Base-by-base conservation (phyloP, 1,140 invertebrate species). In the Brachionus calyciflorus region DNA sequence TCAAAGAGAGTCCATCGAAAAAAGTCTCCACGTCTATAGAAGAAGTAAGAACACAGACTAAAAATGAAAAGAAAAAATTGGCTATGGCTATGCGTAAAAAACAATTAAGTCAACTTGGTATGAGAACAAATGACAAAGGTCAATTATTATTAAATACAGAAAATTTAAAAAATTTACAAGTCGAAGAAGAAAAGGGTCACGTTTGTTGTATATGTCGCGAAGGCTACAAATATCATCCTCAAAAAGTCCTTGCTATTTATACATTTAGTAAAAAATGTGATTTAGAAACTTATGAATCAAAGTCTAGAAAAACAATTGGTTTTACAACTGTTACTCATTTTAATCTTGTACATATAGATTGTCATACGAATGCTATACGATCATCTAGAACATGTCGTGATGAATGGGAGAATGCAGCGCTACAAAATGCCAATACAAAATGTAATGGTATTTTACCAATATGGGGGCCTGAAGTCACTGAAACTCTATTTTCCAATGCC, bases 81-180 rank as follows among this genome's bases (percentile, higher is more conserved):
- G 95, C 95, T 0, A 98, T 98, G 95, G 94, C 94, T 0, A 96
- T 96, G 86, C 88, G 96, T 55, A 92, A 97, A 84, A 94, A 96
- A 81, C 94, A 98, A 82, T 86, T 99, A 3, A 93, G 92, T 55
- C 93, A 93, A 33, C 86, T 98, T 44, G 95, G 95, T 24, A 97
- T 98, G 93, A 89, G 84, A 83, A 83, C 84, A 0, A 85, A 85
- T 80, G 83, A 83, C 51, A 84, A 84, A 65, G 84, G 84, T 37
- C 84, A 88, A 82, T 91, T 95, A 17, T 93, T 92, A 3, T 93
- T 93, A 17, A 73, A 37, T 41, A 6, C 69, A 26, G 91, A 93
- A 81, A 91, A 91, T 76, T 81, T 90, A 89, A 12, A 91, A 95
- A 77, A 86, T 96, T 78, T 92, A 94, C 94, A 96, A 81, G 86